Evolutionary conservation across 1,140 invertebrate genomes (phyloP).

Genomic region (Oryctes rhinoceros): DNA sequence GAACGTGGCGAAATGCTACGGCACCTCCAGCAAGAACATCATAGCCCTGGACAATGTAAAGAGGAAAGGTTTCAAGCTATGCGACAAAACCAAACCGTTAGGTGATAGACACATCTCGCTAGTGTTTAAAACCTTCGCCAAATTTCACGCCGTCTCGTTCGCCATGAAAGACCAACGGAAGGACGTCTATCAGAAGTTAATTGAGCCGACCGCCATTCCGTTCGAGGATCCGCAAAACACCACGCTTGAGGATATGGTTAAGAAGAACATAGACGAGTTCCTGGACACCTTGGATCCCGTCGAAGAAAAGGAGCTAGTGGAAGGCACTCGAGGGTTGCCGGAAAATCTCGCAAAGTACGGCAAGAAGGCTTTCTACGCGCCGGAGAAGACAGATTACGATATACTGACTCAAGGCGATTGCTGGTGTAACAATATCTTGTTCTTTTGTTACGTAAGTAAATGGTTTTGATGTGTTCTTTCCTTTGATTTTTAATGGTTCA

Average conservation of each 20-base stretch:
- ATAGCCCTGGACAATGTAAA: constrained; percentile 41
- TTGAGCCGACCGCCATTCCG: neutral
- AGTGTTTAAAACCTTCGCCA: constrained; percentile 21
- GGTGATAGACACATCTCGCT: neutral
- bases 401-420: constrained; percentile 66
- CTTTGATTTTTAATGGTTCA: too few species aligned
- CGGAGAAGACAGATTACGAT: constrained; percentile 42
- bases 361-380: neutral
- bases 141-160: constrained; percentile 36
- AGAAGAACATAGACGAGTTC: neutral
- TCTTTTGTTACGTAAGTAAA: constrained; percentile 60
- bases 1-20: constrained; percentile 59
- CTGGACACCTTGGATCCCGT: constrained; percentile 14
- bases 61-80: neutral
- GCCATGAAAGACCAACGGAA: constrained; percentile 26
- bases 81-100: neutral
- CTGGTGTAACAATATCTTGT: constrained; percentile 68
- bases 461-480: too few species aligned
- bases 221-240: neutral
- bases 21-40: constrained; percentile 61
- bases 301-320: neutral
- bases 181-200: neutral
- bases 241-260: neutral
- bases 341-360: neutral
- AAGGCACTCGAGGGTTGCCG: neutral